A percentile compares a stretch with the other conserved stretches of the same genome.
Conservation (phyloP, 1,140 invertebrate genomes). For the Drosophila simulans region DNA sequence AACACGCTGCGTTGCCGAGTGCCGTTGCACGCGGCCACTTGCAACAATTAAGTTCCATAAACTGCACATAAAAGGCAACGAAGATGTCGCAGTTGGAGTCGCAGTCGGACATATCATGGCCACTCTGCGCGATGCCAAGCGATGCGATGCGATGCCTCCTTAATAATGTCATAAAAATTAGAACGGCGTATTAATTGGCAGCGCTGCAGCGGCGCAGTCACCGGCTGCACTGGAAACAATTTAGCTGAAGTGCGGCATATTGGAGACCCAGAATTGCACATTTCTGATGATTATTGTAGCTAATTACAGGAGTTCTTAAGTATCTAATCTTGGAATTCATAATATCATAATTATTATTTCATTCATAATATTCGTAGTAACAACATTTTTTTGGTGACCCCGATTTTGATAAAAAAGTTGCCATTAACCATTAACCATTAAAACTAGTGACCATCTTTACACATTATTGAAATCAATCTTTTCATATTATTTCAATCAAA, state of each 20-base stretch:
- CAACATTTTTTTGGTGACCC: not conserved
- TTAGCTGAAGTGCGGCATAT: not conserved
- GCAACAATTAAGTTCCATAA: slow-evolving; percentile 82
- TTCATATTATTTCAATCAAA: no score
- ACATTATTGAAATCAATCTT: no score
- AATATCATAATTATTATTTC: no score
- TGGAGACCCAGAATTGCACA: not conserved
- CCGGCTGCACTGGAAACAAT: slow-evolving; percentile 17
- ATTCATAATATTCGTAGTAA: not conserved
- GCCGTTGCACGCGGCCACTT: slow-evolving; percentile 38
- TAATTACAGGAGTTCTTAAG: not conserved
- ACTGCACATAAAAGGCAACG: slow-evolving; percentile 75
- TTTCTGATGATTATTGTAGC: not conserved
- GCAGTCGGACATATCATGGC: slow-evolving; percentile 43
- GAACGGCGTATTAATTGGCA: slow-evolving; percentile 82
- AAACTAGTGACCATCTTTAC: not conserved
- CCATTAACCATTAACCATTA: not conserved
- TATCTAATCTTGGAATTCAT: no score
- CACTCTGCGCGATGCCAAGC: slow-evolving; percentile 30
- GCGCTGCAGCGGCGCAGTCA: slow-evolving; percentile 30
- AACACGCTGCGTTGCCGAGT: slow-evolving; percentile 57
- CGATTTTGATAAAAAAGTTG: no score
- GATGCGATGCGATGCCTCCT: slow-evolving; percentile 65
- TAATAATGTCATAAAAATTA: slow-evolving; percentile 84
- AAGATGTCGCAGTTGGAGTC: slow-evolving; percentile 62